A percentile compares a stretch with the other conserved stretches of the same genome.
Conservation (phyloP, 1,140 invertebrate species). For the Caenorhabditis tropicalis region DNA sequence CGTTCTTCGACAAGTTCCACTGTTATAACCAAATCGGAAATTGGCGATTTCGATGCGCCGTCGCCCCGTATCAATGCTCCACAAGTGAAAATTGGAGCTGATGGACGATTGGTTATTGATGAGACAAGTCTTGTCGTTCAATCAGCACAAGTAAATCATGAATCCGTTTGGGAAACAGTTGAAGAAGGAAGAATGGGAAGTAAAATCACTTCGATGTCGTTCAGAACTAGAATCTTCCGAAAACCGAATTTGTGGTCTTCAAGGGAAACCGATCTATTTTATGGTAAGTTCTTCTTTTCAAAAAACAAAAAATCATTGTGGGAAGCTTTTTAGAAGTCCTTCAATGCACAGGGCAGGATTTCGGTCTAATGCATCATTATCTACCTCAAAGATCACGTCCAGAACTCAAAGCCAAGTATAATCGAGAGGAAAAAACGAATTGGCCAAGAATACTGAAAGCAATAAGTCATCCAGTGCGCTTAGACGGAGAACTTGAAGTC, state of each 20-base stretch:
- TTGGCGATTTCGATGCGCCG: not conserved
- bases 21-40: conserved; percentile 1
- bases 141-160: not conserved
- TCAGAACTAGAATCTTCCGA: conserved; percentile 21
- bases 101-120: conserved; percentile 43
- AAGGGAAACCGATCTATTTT: conserved; percentile 53
- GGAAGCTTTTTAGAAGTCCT: conserved; percentile 52
- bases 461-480: not conserved
- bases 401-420: conserved; percentile 50
- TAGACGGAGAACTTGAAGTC: conserved; percentile 16
- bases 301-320: too few species aligned
- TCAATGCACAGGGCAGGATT: conserved; percentile 52
- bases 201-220: conserved; percentile 48
- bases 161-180: conserved; percentile 44
- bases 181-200: conserved; percentile 43
- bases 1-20: not conserved
- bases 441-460: conserved; percentile 39
- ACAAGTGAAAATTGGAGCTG: conserved; percentile 51
- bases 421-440: conserved; percentile 45
- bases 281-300: conserved; percentile 35
- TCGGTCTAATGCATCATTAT: conserved; percentile 54
- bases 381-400: conserved; percentile 40
- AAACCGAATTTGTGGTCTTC: conserved; percentile 49
- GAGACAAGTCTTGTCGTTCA: conserved; percentile 42
- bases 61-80: conserved; percentile 22